Percentiles rank a stretch among this genome's conserved stretches.
These are phyloP conservation scores for Himalopsyche phryganea DNA, from an alignment of 1,140 invertebrate species.

Conservation along the genomic window DNA sequence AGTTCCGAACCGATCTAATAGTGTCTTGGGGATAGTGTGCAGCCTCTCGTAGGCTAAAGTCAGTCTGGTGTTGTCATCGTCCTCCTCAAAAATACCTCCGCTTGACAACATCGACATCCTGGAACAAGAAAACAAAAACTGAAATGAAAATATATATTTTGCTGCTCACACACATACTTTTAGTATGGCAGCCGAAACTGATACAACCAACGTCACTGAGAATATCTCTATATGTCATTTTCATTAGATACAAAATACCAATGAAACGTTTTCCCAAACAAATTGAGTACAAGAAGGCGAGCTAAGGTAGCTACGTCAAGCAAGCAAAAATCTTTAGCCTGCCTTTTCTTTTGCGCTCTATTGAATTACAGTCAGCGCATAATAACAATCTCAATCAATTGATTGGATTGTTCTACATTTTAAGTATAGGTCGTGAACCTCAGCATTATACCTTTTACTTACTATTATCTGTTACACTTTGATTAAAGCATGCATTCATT, in stretches of 20 bases:
- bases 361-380: too few relatives aligned
- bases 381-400: too few relatives aligned
- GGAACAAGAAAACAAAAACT: not conserved
- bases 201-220: not conserved
- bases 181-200: not conserved
- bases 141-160: not conserved
- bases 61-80: constrained; percentile 48
- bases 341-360: too few relatives aligned
- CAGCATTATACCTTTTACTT: too few relatives aligned
- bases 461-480: not conserved
- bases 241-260: not conserved
- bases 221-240: not conserved
- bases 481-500: not conserved
- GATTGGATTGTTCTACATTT: too few relatives aligned
- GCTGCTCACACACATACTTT: not conserved
- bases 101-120: not conserved
- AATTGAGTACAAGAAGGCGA: too few relatives aligned
- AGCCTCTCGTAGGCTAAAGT: constrained; percentile 59
- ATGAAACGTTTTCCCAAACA: not conserved
- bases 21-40: constrained; percentile 54
- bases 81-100: constrained; percentile 33
- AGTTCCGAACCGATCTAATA: constrained; percentile 53
- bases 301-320: too few relatives aligned
- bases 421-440: too few relatives aligned
- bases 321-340: too few relatives aligned